Evolutionary conservation across 2,797 vertebrate species (phyloP).

Genomic region (Echeneis naucrates): DNA sequence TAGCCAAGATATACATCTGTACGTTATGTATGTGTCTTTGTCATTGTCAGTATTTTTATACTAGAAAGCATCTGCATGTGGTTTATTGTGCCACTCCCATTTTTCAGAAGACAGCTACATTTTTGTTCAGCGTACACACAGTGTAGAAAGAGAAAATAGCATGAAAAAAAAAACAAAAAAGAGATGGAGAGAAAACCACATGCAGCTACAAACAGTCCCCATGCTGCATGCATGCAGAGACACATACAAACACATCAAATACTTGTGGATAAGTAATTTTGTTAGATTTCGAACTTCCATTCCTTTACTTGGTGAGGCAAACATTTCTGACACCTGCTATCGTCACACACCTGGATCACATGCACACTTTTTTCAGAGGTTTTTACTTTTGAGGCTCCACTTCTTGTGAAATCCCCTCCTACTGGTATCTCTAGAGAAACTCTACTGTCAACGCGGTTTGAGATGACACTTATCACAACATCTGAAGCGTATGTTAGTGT

Average conservation of each 20-base stretch:
- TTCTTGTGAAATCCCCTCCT: constrained; percentile 71
- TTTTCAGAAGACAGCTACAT: constrained; percentile 47
- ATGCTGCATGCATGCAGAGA: constrained; percentile 17
- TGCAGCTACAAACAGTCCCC: constrained; percentile 14
- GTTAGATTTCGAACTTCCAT: constrained; percentile 10
- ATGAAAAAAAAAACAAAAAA: constrained; percentile 18
- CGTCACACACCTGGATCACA: constrained; percentile 61
- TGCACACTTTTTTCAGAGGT: constrained; percentile 16
- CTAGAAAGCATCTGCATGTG: constrained; percentile 65
- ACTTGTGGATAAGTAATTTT: background rate
- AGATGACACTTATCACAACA: constrained; percentile 63
- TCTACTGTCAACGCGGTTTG: constrained; percentile 50
- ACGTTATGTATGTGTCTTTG: constrained; percentile 14
- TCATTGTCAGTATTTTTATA: constrained; percentile 41
- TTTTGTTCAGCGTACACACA: constrained; percentile 27
- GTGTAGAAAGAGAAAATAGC: constrained; percentile 23
- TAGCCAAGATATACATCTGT: constrained; percentile 49
- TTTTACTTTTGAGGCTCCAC: constrained; percentile 40
- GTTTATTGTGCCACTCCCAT: constrained; percentile 59
- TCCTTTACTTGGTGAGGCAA: constrained; percentile 10
- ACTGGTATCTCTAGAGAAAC: constrained; percentile 10
- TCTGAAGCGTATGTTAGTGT: constrained; percentile 42
- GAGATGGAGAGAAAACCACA: constrained; percentile 14
- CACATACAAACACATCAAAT: background rate
- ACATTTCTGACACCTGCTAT: constrained; percentile 11